Base-by-base conservation (phyloP, 1,140 invertebrate species). In the Drosophila cardini region DNA sequence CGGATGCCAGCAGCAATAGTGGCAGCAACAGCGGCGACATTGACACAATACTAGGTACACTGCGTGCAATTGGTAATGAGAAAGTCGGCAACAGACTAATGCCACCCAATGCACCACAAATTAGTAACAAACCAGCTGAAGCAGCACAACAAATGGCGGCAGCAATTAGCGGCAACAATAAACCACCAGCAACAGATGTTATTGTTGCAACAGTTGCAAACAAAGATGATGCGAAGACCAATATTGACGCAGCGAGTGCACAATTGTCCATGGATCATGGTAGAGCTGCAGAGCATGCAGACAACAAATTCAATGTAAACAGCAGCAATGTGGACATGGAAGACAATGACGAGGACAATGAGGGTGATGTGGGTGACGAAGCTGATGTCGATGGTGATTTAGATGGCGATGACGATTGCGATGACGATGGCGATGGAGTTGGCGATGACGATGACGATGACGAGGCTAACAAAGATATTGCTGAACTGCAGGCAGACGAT, bases 71-170 rank as follows among this genome's bases (percentile, higher is more conserved):
- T 52, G 76, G 63, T 68, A 90, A 57, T 61, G 63, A 62, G 55
- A 70, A 81, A 50, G 65, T 57, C 53, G 65, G 48, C 57, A 76
- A 30, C 32, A 67, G 63, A 73, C 45, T 55, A 13, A 15, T 89
- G 69, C 80, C 82, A 21, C 87, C 81, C 34, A 90, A 90, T 90
- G 72, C 86, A 30, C 86, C 84, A 56, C 70, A 89, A 90, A 89
- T 89, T 84, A 87, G 84, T 85, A 87, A 84, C 80, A 83, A 90
- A 80, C 84, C 84, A 18, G 72, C 72, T 43, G 65, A 42, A 48
- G 72, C 52, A 58, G 71, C 75, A 18, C 73, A 77, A 64, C 72
- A 78, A 67, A 61, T 76, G 62, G 76, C 68, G 72, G 78, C 70
- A 63, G 60, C 68, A 78, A 80, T 70, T 72, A 83, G 74, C 62